Evolutionary conservation across 1,140 invertebrate genomes (phyloP).

Genomic region (Drosophila kohkoa): DNA sequence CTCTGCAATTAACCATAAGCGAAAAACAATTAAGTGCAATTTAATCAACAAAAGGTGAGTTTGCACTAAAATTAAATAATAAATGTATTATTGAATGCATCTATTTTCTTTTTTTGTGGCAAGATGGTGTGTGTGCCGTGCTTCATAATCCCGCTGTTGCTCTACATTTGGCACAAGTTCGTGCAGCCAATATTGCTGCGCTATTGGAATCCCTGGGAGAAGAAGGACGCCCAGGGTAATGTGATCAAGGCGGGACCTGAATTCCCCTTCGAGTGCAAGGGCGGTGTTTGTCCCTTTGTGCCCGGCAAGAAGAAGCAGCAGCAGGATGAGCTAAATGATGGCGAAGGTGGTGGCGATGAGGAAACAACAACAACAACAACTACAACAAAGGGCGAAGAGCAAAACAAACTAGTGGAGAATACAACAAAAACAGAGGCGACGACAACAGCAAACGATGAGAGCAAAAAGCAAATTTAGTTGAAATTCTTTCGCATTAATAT

Average conservation of each 20-base stretch:
- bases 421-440: neutral
- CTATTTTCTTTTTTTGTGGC: neutral
- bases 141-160: conserved; percentile 90
- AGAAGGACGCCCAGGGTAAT: conserved; percentile 87
- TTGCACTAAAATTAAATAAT: conserved; percentile 20
- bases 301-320: conserved; percentile 48
- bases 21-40: neutral
- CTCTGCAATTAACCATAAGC: neutral
- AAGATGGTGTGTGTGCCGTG: conserved; percentile 92
- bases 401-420: neutral
- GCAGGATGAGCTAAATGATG: neutral
- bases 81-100: neutral
- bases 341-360: neutral
- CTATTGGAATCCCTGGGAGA: conserved; percentile 92
- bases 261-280: conserved; percentile 87
- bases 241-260: conserved; percentile 85
- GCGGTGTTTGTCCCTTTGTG: conserved; percentile 80
- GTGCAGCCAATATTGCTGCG: conserved; percentile 89
- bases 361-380: neutral
- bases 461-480: conserved; percentile 62
- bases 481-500: neutral
- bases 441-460: neutral
- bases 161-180: conserved; percentile 92
- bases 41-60: conserved; percentile 32
- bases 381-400: no score